Percentiles rank a stretch among this genome's conserved stretches.
Evolutionary conservation across 2,888 invertebrate genomes (phyloP).

Genomic region (Drosophila differens): DNA sequence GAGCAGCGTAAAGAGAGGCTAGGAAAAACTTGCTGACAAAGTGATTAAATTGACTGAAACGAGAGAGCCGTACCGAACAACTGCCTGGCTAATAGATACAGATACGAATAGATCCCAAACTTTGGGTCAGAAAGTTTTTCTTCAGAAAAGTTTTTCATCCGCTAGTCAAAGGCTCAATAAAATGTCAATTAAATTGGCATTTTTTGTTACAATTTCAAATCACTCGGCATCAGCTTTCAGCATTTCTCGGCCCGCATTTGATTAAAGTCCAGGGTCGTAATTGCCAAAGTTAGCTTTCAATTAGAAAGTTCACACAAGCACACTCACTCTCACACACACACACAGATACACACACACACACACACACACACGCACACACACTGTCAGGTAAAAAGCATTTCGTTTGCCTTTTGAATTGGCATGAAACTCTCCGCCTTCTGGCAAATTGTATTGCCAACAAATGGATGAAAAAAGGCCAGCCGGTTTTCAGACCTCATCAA

Average conservation of each 20-base stretch:
- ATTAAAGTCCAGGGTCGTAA: constrained; percentile 72
- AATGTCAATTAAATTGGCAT: constrained; percentile 76
- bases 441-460: constrained; percentile 56
- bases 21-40: constrained; percentile 76
- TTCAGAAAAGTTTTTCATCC: constrained; percentile 39
- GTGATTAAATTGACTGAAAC: constrained; percentile 80
- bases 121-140: constrained; percentile 27
- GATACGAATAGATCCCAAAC: constrained; percentile 48
- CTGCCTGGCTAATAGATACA: constrained; percentile 56
- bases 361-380: constrained; percentile 7
- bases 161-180: constrained; percentile 69
- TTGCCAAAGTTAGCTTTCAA: constrained; percentile 82
- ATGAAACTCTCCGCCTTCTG: constrained; percentile 47
- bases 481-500: constrained; percentile 42
- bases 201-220: constrained; percentile 64
- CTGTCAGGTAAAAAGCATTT: constrained; percentile 58
- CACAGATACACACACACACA: constrained; percentile 1
- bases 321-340: constrained; percentile 18
- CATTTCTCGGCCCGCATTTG: constrained; percentile 56
- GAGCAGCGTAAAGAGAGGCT: constrained; percentile 1
- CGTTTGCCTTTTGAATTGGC: constrained; percentile 68
- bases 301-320: constrained; percentile 72
- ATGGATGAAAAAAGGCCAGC: constrained; percentile 36
- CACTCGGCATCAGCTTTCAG: constrained; percentile 19
- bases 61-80: constrained; percentile 42